Percentiles rank a stretch among this genome's conserved stretches.
Conservation (phyloP, 2,113 vertebrate species). For the Cyanoliseus patagonus region DNA sequence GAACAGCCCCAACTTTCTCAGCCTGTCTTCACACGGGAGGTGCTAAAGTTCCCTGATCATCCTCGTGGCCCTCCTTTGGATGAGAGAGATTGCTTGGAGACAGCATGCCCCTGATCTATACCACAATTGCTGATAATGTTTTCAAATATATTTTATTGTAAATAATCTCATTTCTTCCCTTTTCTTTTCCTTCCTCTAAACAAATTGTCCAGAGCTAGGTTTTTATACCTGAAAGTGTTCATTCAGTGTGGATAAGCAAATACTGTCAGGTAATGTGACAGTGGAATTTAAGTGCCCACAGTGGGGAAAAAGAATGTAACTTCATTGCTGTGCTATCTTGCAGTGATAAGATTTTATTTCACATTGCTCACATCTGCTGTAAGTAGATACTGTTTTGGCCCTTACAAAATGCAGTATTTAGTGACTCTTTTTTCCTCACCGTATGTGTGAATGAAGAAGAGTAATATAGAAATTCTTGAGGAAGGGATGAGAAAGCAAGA, state of each 20-base stretch:
- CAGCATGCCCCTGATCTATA: background rate
- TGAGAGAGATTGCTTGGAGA: background rate
- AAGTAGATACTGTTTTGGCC: background rate
- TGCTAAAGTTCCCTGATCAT: too few species aligned
- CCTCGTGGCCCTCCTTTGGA: too few species aligned
- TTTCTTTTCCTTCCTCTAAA: background rate
- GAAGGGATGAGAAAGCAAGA: background rate
- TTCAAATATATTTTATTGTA: background rate
- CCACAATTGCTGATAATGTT: background rate
- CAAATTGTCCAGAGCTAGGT: background rate
- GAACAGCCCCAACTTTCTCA: too few species aligned
- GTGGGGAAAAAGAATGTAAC: background rate
- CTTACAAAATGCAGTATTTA: background rate
- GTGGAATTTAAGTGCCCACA: background rate
- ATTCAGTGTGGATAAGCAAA: background rate
- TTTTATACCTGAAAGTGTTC: background rate
- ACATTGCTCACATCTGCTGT: background rate
- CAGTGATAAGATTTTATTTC: background rate
- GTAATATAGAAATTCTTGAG: background rate
- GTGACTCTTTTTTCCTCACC: background rate
- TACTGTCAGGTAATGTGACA: rapidly evolving
- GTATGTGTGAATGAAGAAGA: background rate
- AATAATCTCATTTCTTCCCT: background rate
- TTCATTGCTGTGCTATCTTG: background rate
- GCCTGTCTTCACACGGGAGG: too few species aligned